phyloP scores from a whole-genome alignment of 2,113 vertebrate genomes.

The Corydoras sp. region DNA sequence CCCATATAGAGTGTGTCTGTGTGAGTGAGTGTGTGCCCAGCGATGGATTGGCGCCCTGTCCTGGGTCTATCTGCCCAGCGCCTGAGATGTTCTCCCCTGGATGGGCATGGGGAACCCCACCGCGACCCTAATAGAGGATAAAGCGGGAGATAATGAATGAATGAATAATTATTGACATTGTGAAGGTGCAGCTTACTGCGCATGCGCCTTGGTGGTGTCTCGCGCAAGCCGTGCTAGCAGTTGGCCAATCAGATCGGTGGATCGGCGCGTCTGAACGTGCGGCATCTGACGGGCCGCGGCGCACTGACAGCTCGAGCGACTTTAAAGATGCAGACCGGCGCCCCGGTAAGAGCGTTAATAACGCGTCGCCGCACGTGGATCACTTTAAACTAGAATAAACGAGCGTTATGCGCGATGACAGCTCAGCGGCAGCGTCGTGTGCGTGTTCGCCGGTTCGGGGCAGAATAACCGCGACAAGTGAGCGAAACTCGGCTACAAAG shows the following conservation, averaged over 20 bases:
- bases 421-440: no score
- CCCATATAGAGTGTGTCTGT: no score
- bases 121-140: no score
- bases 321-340: background rate
- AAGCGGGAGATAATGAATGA: no score
- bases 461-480: slow-evolving; percentile 21
- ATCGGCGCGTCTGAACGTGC: background rate
- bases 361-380: background rate
- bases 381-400: background rate
- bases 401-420: background rate
- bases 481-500: slow-evolving; percentile 34
- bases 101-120: no score
- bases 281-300: slow-evolving; percentile 47
- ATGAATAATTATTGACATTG: background rate
- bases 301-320: background rate
- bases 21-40: no score
- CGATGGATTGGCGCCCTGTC: no score
- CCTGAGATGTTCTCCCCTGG: no score
- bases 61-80: no score
- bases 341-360: slow-evolving; percentile 9
- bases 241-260: slow-evolving; percentile 53
- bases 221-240: slow-evolving; percentile 13
- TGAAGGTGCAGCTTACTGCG: background rate
- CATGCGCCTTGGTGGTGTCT: slow-evolving; percentile 41
- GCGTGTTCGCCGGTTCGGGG: background rate